Conservation (phyloP, 2,888 invertebrate species). For the Cylloceria caligata region DNA sequence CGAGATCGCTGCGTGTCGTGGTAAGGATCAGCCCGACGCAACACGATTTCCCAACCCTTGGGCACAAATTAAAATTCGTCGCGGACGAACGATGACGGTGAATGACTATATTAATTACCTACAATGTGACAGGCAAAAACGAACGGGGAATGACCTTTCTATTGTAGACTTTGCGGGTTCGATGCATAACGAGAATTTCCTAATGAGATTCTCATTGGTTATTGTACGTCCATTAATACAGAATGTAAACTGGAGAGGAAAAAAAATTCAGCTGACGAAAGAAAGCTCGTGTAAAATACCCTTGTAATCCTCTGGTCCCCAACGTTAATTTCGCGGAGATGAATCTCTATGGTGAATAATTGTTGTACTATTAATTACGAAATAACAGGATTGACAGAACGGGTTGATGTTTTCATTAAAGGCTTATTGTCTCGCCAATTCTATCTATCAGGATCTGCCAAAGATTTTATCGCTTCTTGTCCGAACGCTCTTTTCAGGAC, state of each 20-base stretch:
- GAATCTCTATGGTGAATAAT: background rate
- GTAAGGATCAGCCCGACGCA: conserved; percentile 10
- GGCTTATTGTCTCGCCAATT: conserved; percentile 6
- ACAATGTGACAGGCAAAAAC: conserved; percentile 15
- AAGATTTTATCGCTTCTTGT: conserved; percentile 34
- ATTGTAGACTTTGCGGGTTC: conserved; percentile 1
- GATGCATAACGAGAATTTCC: conserved; percentile 10
- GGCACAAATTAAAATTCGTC: conserved; percentile 60
- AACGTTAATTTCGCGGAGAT: background rate
- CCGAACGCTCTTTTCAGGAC: conserved; percentile 31
- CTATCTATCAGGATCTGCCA: conserved; percentile 46
- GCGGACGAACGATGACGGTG: conserved; percentile 57
- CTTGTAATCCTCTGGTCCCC: background rate
- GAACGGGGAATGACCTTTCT: conserved; percentile 33
- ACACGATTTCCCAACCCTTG: conserved; percentile 37
- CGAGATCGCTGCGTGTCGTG: conserved; percentile 56
- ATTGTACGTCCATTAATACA: conserved; percentile 46
- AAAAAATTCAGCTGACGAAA: background rate
- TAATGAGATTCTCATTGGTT: conserved; percentile 41
- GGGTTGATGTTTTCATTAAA: conserved; percentile 40
- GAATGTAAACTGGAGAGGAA: no score
- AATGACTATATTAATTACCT: conserved; percentile 63
- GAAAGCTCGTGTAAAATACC: background rate
- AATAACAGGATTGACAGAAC: background rate
- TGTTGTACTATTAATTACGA: conserved; percentile 25